A percentile compares a stretch with the other conserved stretches of the same genome.
Conservation (phyloP, 1,140 invertebrate genomes). For the Eurosta solidaginis region DNA sequence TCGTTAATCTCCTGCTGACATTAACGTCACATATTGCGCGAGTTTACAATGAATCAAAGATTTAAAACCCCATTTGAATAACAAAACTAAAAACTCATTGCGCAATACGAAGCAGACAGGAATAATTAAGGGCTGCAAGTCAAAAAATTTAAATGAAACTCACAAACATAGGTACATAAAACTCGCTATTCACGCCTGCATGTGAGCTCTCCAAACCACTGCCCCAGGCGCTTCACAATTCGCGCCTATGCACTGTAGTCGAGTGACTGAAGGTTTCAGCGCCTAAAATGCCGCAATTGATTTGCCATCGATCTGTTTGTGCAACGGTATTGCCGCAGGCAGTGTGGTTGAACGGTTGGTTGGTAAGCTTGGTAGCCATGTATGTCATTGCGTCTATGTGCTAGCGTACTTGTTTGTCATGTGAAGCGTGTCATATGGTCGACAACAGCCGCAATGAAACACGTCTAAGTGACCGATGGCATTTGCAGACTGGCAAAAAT, state of each 20-base stretch:
- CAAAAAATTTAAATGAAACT: neutral
- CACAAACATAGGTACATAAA: neutral
- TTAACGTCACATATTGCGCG: neutral
- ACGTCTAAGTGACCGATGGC: neutral
- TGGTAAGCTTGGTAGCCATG: neutral
- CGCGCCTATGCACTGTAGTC: neutral
- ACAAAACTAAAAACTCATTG: neutral
- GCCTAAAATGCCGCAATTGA: conserved; percentile 25
- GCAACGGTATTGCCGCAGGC: neutral
- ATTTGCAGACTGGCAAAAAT: neutral
- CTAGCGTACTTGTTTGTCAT: neutral
- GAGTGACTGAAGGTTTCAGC: neutral
- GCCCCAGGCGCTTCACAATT: neutral
- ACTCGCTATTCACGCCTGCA: neutral
- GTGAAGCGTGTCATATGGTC: conserved; percentile 22
- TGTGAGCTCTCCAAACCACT: neutral
- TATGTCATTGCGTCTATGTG: neutral
- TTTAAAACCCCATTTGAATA: neutral
- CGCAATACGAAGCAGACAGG: neutral
- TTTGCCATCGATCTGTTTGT: conserved; percentile 1
- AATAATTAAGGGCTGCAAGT: conserved; percentile 4
- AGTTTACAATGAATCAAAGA: neutral
- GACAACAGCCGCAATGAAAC: neutral
- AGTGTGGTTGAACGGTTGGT: neutral
- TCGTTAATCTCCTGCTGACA: conserved; percentile 3